phyloP scores from a whole-genome alignment of 2,113 vertebrate genomes.

The Tonatia bakeri region DNA sequence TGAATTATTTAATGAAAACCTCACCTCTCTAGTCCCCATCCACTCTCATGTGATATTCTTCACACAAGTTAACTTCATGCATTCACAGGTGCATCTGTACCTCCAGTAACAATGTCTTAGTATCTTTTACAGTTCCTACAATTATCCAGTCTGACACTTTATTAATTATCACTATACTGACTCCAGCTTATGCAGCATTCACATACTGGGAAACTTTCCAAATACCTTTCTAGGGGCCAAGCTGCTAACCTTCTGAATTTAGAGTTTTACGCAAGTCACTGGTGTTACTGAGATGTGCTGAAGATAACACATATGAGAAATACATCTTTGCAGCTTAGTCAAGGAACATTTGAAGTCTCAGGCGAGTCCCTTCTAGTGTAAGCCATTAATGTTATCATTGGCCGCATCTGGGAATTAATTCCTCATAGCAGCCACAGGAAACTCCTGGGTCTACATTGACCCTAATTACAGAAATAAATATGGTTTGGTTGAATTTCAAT shows the following conservation, averaged over 20 bases:
- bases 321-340: conserved; percentile 31
- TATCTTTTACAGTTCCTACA: conserved; percentile 64
- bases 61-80: conserved; percentile 55
- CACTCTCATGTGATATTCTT: conserved; percentile 7
- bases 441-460: neutral
- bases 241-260: neutral
- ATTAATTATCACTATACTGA: conserved; percentile 68
- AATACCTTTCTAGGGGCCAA: neutral
- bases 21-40: neutral
- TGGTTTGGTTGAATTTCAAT: neutral
- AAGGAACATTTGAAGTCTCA: neutral
- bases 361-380: neutral
- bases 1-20: conserved; percentile 49
- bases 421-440: neutral
- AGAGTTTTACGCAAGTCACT: neutral
- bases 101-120: conserved; percentile 52
- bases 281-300: neutral
- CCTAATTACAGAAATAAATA: neutral
- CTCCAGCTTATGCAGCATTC: neutral
- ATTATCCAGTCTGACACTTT: conserved; percentile 62
- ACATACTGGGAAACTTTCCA: conserved; percentile 60
- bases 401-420: neutral
- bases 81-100: conserved; percentile 48
- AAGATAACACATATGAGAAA: neutral
- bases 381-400: neutral